Conservation (phyloP, 2,797 vertebrate genomes). For the Nasua narica region DNA sequence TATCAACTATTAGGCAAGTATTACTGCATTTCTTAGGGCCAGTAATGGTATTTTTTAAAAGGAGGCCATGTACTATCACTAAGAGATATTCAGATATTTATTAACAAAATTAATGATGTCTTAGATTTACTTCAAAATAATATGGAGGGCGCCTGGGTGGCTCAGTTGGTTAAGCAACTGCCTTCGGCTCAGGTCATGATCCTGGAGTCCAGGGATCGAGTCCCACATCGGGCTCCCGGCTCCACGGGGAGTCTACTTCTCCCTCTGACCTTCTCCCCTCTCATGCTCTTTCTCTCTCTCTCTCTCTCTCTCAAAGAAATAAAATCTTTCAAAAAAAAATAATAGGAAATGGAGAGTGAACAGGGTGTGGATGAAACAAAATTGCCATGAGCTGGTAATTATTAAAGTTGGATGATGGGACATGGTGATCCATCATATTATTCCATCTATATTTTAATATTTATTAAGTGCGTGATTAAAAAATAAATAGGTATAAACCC, state of each 20-base stretch:
- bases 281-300: too few relatives aligned
- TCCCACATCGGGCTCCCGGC: too few relatives aligned
- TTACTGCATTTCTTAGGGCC: background rate
- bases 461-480: background rate
- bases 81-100: background rate
- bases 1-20: background rate
- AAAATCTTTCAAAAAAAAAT: too few relatives aligned
- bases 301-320: too few relatives aligned
- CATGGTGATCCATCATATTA: background rate
- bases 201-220: too few relatives aligned
- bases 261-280: too few relatives aligned
- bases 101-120: background rate
- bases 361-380: background rate
- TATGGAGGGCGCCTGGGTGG: background rate
- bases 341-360: background rate
- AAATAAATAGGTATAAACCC: background rate
- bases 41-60: background rate
- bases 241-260: too few relatives aligned
- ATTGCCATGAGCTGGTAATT: background rate
- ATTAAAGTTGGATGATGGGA: background rate
- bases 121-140: conserved; percentile 8
- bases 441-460: background rate
- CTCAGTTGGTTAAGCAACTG: too few relatives aligned
- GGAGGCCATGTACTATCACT: background rate
- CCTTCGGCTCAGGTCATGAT: too few relatives aligned